These are phyloP conservation scores for Halesus radiatus DNA, from an alignment of 1,140 invertebrate genomes.

Conservation along the genomic window DNA sequence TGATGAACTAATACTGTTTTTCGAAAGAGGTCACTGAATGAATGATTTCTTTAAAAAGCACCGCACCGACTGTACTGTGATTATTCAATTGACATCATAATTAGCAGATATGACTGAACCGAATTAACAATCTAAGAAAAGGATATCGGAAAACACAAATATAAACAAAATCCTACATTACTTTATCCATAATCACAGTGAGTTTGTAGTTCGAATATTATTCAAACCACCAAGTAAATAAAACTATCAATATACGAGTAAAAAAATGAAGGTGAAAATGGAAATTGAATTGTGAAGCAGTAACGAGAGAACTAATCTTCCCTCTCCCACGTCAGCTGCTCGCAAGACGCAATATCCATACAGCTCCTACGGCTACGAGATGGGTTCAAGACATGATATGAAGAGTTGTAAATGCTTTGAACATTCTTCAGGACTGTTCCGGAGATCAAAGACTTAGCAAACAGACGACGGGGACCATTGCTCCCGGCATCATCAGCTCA, in stretches of 20 bases:
- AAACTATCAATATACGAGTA: slow-evolving; percentile 48
- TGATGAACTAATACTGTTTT: slow-evolving; percentile 25
- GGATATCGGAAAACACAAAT: slow-evolving; percentile 17
- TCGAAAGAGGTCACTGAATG: not conserved
- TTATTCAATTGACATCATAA: slow-evolving; percentile 18
- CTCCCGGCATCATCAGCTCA: not conserved
- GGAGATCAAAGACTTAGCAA: slow-evolving; percentile 23
- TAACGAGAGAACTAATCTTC: not conserved
- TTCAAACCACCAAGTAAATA: slow-evolving; percentile 53
- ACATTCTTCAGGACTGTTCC: slow-evolving; percentile 22
- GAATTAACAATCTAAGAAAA: slow-evolving; percentile 10
- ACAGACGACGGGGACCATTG: not conserved
- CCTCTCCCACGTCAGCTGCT: too few relatives aligned
- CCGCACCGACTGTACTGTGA: slow-evolving; percentile 1
- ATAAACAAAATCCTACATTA: slow-evolving; percentile 8
- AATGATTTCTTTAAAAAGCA: not conserved
- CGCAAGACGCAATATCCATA: too few relatives aligned
- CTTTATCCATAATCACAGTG: slow-evolving; percentile 51
- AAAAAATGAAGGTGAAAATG: slow-evolving; percentile 33
- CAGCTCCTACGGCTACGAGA: not conserved
- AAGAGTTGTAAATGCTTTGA: slow-evolving; percentile 34
- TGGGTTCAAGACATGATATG: slow-evolving; percentile 21
- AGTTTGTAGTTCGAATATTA: slow-evolving; percentile 53
- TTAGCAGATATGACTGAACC: slow-evolving; percentile 18
- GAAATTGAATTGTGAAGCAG: slow-evolving; percentile 30